Conservation (phyloP, 2,113 vertebrate species). For the Sylvia atricapilla region DNA sequence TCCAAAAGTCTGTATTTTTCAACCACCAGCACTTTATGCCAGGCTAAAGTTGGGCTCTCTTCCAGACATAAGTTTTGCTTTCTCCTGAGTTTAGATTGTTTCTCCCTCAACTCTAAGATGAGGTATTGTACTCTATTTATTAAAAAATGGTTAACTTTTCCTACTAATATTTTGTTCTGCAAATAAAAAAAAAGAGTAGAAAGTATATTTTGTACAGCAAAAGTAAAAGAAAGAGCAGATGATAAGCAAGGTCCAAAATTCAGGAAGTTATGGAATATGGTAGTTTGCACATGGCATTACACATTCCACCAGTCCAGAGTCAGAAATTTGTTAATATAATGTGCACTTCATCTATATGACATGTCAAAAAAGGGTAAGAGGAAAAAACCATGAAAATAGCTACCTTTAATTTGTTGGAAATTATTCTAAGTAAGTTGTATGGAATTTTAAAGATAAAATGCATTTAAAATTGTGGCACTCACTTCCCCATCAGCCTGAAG, state of each 20-base stretch:
- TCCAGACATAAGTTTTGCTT: not conserved
- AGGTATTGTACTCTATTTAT: not conserved
- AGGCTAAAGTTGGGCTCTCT: not conserved
- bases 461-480: not conserved
- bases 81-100: not conserved
- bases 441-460: not conserved
- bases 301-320: not conserved
- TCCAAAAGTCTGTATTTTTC: not conserved
- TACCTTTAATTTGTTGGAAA: not conserved
- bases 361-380: not conserved
- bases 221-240: not conserved
- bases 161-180: not conserved
- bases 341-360: not conserved
- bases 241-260: not conserved
- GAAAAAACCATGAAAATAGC: not conserved
- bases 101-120: not conserved
- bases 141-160: not conserved
- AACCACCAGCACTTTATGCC: accelerated
- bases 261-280: not conserved
- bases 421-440: not conserved
- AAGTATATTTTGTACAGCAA: not conserved
- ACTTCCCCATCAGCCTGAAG: not conserved
- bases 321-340: not conserved
- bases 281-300: not conserved
- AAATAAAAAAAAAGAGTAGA: not conserved